Conservation (phyloP, 2,888 invertebrate genomes). For the Andrena trimmerana region DNA sequence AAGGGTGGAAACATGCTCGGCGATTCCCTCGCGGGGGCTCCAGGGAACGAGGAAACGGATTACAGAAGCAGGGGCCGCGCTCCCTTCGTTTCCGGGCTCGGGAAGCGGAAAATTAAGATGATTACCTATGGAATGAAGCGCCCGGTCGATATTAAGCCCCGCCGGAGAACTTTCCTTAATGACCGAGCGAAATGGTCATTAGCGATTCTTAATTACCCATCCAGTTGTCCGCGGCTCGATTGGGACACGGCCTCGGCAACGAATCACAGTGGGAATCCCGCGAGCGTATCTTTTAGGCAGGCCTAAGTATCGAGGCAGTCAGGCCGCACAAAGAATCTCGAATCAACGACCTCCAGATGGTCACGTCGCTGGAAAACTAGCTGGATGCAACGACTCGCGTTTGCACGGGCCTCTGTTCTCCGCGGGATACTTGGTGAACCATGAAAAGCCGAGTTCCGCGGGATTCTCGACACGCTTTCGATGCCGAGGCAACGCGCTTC, state of each 20-base stretch:
- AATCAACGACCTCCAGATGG: conserved; percentile 2
- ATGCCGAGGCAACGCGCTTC: conserved; percentile 24
- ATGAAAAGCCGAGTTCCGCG: conserved; percentile 35
- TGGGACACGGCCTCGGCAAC: conserved; percentile 2
- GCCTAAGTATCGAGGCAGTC: neutral
- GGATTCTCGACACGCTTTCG: conserved; percentile 56
- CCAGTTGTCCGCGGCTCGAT: conserved; percentile 26
- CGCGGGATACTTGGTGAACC: conserved; percentile 47
- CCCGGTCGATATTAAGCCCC: conserved; percentile 44
- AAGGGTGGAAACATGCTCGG: conserved; percentile 43
- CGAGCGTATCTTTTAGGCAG: neutral
- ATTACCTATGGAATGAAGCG: conserved; percentile 66
- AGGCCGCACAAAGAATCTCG: neutral
- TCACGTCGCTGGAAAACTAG: conserved; percentile 41
- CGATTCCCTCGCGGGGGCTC: conserved; percentile 20
- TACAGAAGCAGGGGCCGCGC: conserved; percentile 11
- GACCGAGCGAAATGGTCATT: conserved; percentile 69
- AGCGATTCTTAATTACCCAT: conserved; percentile 62
- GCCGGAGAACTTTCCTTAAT: conserved; percentile 64
- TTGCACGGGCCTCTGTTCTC: conserved; percentile 30
- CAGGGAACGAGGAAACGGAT: conserved; percentile 46
- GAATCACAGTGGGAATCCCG: conserved; percentile 1
- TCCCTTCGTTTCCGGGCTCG: conserved; percentile 59
- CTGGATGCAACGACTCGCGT: conserved; percentile 12
- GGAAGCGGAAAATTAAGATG: conserved; percentile 65